These are phyloP conservation scores for Oryzias sinensis DNA, from an alignment of 2,797 vertebrate genomes.

Conservation along the genomic window DNA sequence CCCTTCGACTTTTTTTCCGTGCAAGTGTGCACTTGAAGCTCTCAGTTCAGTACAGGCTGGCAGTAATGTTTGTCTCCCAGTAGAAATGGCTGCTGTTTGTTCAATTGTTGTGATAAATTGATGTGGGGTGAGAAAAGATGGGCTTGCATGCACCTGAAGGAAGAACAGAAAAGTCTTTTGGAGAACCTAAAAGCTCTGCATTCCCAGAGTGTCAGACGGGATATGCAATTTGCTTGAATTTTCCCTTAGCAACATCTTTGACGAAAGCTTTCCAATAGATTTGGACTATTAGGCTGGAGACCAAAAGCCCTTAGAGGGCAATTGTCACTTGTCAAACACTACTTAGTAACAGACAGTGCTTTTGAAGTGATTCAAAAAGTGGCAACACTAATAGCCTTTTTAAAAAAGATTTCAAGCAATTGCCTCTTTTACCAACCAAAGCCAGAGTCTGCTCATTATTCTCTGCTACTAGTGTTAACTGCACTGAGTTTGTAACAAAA, in stretches of 20 bases:
- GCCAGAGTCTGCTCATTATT: not conserved
- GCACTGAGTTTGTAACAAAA: not conserved
- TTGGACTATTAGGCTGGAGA: conserved; percentile 35
- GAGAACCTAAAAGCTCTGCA: conserved; percentile 58
- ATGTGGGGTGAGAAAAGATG: conserved; percentile 62
- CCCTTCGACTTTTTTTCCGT: conserved; percentile 17
- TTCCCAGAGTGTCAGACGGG: conserved; percentile 53
- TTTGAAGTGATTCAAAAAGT: conserved; percentile 39
- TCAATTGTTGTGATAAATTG: conserved; percentile 75
- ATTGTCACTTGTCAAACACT: conserved; percentile 41
- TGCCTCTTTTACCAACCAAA: conserved; percentile 12
- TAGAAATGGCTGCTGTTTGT: conserved; percentile 73
- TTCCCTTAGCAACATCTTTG: conserved; percentile 40
- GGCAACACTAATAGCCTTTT: conserved; percentile 42
- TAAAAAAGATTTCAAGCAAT: conserved; percentile 15
- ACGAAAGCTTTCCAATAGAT: conserved; percentile 43
- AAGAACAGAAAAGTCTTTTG: conserved; percentile 66
- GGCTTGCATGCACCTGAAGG: conserved; percentile 68
- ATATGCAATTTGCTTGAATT: conserved; percentile 50
- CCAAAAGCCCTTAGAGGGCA: conserved; percentile 42
- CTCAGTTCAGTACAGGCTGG: conserved; percentile 66
- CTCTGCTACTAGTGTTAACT: not conserved
- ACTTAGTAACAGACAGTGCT: conserved; percentile 9
- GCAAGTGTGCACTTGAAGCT: conserved; percentile 26
- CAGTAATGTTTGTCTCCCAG: conserved; percentile 63